Evolutionary conservation across 2,797 vertebrate genomes (phyloP).

Genomic region (Alexandromys oeconomus): DNA sequence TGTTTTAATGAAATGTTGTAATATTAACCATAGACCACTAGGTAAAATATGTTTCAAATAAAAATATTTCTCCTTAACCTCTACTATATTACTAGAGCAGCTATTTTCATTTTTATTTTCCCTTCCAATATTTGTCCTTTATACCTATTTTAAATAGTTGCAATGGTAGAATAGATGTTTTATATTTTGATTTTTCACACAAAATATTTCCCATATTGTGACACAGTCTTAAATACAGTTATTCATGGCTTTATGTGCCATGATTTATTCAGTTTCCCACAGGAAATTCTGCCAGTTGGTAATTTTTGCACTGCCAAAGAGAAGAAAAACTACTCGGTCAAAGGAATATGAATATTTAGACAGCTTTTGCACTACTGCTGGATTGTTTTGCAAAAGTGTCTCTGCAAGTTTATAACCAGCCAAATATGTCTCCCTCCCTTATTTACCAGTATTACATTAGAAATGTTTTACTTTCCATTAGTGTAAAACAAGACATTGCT

Average conservation of each 20-base stretch:
- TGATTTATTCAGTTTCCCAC: constrained; percentile 30
- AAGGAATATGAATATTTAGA: constrained; percentile 50
- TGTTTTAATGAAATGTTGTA: constrained; percentile 12
- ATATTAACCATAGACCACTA: not conserved
- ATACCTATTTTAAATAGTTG: constrained; percentile 41
- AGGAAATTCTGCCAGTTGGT: constrained; percentile 23
- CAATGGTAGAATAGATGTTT: constrained; percentile 33
- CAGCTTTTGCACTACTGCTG: constrained; percentile 39
- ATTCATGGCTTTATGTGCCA: constrained; percentile 4
- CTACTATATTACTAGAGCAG: not conserved
- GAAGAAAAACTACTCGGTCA: constrained; percentile 27
- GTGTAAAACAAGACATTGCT: constrained; percentile 37
- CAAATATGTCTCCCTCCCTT: constrained; percentile 25
- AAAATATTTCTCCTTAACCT: constrained; percentile 40
- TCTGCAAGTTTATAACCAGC: constrained; percentile 37
- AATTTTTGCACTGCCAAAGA: constrained; percentile 36
- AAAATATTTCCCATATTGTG: constrained; percentile 42
- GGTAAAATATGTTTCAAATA: constrained; percentile 54
- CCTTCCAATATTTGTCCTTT: constrained; percentile 3
- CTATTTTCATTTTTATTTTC: constrained; percentile 47
- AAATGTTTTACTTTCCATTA: constrained; percentile 23
- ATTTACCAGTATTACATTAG: constrained; percentile 24
- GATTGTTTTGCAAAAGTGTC: constrained; percentile 50
- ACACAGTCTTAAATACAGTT: constrained; percentile 35
- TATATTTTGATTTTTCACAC: constrained; percentile 50